phyloP scores from a whole-genome alignment of 2,797 vertebrate genomes.

The Danio kyathit region DNA sequence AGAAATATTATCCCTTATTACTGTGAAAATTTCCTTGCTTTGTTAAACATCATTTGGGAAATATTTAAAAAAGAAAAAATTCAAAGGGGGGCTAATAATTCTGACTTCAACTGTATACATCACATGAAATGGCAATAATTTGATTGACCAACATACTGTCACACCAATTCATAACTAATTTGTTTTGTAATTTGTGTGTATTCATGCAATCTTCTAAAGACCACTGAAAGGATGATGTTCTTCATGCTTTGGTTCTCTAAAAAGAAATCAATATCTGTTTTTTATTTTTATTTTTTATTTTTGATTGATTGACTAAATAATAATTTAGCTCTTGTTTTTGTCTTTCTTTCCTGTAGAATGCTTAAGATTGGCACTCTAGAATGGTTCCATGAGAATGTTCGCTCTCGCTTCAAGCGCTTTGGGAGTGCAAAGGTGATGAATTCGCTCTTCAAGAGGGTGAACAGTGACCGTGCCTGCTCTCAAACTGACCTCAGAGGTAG shows the following conservation, averaged over 20 bases:
- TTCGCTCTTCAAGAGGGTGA: conserved; percentile 85
- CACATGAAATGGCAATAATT: neutral
- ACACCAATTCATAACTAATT: neutral
- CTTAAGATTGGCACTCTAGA: conserved; percentile 90
- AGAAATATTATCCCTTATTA: too few species aligned
- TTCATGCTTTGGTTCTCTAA: neutral
- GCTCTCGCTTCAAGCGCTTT: conserved; percentile 89
- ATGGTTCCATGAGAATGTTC: conserved; percentile 90
- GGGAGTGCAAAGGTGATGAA: conserved; percentile 93
- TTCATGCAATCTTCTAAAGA: neutral
- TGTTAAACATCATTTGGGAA: too few species aligned
- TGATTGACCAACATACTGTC: neutral
- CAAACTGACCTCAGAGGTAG: conserved; percentile 74
- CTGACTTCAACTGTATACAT: too few species aligned
- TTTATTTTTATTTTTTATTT: neutral
- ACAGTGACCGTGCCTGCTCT: conserved; percentile 62
- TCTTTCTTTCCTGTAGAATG: conserved; percentile 73
- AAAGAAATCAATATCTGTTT: neutral
- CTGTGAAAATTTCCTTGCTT: too few species aligned
- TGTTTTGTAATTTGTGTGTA: neutral
- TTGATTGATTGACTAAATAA: neutral
- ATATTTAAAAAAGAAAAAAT: too few species aligned
- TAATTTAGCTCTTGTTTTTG: neutral
- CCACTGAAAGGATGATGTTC: neutral
- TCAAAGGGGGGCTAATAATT: too few species aligned